Conservation (phyloP, 2,888 invertebrate genomes). For the Callosobruchus maculatus region DNA sequence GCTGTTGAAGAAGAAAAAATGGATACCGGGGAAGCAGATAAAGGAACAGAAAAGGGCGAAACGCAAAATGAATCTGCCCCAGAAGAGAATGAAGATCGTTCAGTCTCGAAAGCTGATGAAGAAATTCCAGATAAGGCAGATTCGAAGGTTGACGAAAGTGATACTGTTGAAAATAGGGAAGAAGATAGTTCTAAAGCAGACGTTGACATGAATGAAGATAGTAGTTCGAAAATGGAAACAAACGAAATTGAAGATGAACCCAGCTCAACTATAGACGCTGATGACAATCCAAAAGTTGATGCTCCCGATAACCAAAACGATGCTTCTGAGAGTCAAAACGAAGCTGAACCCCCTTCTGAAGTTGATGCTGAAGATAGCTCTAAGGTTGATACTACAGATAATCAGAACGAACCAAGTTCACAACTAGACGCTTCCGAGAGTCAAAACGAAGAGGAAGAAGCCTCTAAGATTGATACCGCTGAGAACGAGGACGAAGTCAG, state of each 20-base stretch:
- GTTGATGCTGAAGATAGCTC: no score
- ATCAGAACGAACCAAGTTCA: no score
- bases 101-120: no score
- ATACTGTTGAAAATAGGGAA: constrained; percentile 2
- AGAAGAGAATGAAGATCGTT: neutral
- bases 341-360: no score
- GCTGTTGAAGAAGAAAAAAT: constrained; percentile 3
- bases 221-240: neutral
- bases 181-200: neutral
- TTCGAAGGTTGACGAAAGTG: constrained; percentile 2
- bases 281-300: no score
- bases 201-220: neutral
- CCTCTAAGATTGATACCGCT: no score
- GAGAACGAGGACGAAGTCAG: no score
- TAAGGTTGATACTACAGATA: no score
- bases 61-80: neutral
- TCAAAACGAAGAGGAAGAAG: no score
- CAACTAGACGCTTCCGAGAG: no score
- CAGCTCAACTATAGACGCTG: no score
- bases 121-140: neutral
- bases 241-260: neutral
- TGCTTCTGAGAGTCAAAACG: neutral
- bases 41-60: constrained; percentile 2
- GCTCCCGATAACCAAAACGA: neutral
- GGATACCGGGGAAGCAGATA: constrained; percentile 1